These are phyloP conservation scores for Chrysolina americana DNA, from an alignment of 2,888 invertebrate genomes.

Conservation along the genomic window DNA sequence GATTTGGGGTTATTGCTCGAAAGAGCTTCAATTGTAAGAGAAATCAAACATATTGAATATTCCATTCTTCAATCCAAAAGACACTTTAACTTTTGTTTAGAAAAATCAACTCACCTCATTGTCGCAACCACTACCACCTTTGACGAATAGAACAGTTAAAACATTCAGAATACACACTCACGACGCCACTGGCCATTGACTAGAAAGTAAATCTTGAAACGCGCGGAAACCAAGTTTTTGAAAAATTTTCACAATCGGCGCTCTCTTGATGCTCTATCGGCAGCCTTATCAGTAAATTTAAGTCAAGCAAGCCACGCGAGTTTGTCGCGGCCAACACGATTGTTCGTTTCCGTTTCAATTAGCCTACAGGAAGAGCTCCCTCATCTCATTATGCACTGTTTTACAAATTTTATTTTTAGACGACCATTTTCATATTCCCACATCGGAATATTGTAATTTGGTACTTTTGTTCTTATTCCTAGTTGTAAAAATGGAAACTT, in stretches of 20 bases:
- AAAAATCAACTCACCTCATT: slow-evolving; percentile 43
- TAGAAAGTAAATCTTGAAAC: slow-evolving; percentile 10
- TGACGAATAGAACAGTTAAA: neutral
- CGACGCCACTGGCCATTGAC: slow-evolving; percentile 14
- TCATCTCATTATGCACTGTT: slow-evolving; percentile 71
- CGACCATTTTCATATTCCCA: slow-evolving; percentile 49
- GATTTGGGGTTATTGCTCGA: too few species aligned
- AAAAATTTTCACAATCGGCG: slow-evolving; percentile 55
- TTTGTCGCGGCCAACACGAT: slow-evolving; percentile 68
- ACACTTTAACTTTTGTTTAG: too few species aligned
- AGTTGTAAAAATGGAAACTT: neutral
- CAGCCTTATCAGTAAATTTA: slow-evolving; percentile 61
- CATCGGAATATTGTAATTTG: slow-evolving; percentile 30
- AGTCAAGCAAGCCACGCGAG: slow-evolving; percentile 64
- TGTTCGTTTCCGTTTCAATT: slow-evolving; percentile 71
- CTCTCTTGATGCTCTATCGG: slow-evolving; percentile 42
- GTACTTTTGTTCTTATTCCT: slow-evolving; percentile 4
- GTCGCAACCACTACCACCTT: slow-evolving; percentile 19
- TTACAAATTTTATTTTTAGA: slow-evolving; percentile 70
- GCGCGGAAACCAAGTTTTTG: slow-evolving; percentile 28
- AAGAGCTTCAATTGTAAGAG: too few species aligned
- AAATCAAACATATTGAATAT: too few species aligned
- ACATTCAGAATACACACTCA: neutral
- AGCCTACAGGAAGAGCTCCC: slow-evolving; percentile 70
- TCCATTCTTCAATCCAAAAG: too few species aligned